Percentiles rank a stretch among this genome's conserved stretches.
phyloP scores from a whole-genome alignment of 2,797 vertebrate genomes.

The Otolemur crassicaudatus region DNA sequence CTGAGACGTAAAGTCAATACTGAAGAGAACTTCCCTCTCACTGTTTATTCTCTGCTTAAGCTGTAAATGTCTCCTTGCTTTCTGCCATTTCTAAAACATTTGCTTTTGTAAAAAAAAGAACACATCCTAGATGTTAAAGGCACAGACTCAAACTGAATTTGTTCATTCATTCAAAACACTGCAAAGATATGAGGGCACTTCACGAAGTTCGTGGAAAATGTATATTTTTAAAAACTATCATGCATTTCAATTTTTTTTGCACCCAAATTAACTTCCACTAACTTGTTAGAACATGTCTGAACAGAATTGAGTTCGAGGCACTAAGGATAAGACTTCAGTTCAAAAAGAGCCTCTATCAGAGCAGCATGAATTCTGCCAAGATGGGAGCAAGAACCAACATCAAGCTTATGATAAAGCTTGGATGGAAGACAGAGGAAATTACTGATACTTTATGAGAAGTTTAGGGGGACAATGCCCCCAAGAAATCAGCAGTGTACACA shows the following conservation, averaged over 20 bases:
- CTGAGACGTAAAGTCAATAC: constrained; percentile 18
- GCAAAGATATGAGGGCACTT: not conserved
- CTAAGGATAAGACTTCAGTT: not conserved
- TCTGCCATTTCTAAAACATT: constrained; percentile 40
- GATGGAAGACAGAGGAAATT: not conserved
- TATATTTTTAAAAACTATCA: not conserved
- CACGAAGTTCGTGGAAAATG: not conserved
- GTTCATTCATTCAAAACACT: not conserved
- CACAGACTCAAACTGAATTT: not conserved
- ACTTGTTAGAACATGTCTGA: not conserved
- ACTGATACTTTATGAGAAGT: not conserved
- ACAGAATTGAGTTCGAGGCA: not conserved
- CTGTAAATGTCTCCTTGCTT: not conserved
- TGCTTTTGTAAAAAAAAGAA: constrained; percentile 22
- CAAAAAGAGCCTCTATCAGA: not conserved
- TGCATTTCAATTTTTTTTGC: not conserved
- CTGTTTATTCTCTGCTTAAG: constrained; percentile 8
- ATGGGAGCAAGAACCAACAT: not conserved
- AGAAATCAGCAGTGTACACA: not conserved
- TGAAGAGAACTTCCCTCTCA: not conserved
- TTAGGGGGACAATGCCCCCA: not conserved
- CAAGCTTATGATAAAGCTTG: not conserved
- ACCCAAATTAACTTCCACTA: not conserved
- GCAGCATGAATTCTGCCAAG: not conserved
- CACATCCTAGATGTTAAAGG: not conserved